Evolutionary conservation across 2,888 invertebrate species (phyloP), one percentile per base, ranked within the genome.

Genomic region (Lithophane socia): DNA sequence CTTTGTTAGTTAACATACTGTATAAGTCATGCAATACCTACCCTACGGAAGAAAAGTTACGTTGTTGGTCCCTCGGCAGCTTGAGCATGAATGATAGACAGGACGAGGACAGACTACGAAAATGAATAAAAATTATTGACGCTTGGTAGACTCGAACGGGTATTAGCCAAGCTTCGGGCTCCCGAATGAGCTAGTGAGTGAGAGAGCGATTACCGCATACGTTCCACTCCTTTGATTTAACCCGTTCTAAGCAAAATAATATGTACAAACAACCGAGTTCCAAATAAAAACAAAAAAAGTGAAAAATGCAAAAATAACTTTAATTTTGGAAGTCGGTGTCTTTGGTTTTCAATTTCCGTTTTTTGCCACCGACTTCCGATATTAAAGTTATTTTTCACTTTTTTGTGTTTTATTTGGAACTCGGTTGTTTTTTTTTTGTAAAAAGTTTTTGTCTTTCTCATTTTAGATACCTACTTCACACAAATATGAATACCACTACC

Each of bases 71-170:
- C 44, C 24, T 61, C 24, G 29, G 10, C 5, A 29, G 42, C 49
- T 64, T 37, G 10, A 29, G 42, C 49, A 21, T 84, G 79, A 80
- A n/a, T 52, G 49, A 83, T 78, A 24, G 76, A 47, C 61, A 44
- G 37, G 18, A 83, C 79, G 79, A 49, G 79, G n/a, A 44, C 7
- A 42, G 84, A 70, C 80, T 66, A 83, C 66, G 65, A 80, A 77
- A 61, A 70, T 83, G 69, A 56, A 65, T 78, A 79, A 69, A 69
- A 69, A 70, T 66, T n/a, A 77, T 69, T 58, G 61, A 78, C 29
- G 42, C 47, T 37, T 9, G 7, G 9, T 13, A 49, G 18, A 63
- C 29, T 73, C 49, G 16, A 64, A 16, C 47, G 56, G 42, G 18
- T 75, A 54, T 47, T 18, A 77, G 16, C 24, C 21, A 12, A 47